These are phyloP conservation scores for Aphidius gifuensis DNA, from an alignment of 1,140 invertebrate species.

Conservation along the genomic window DNA sequence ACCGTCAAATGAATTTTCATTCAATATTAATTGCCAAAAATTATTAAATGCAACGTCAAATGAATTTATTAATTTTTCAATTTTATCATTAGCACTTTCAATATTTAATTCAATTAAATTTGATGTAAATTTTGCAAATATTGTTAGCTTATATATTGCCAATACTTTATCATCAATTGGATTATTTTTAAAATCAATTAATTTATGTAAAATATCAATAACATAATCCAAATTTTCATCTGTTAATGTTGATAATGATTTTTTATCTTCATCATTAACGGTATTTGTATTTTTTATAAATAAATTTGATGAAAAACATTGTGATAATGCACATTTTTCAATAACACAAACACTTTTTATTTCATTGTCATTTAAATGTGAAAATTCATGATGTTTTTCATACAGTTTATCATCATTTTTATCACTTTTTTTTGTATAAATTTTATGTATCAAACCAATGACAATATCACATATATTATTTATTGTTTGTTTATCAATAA, in stretches of 20 bases:
- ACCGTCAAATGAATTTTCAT: slow-evolving; percentile 23
- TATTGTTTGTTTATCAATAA: slow-evolving; percentile 6
- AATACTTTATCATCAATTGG: slow-evolving; percentile 21
- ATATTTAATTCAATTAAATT: slow-evolving; percentile 33
- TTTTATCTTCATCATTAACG: not conserved
- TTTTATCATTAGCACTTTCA: not conserved
- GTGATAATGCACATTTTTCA: slow-evolving; percentile 30
- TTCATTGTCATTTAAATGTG: slow-evolving; percentile 6
- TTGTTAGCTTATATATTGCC: slow-evolving; percentile 30
- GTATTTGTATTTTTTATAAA: not conserved
- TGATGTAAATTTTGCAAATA: slow-evolving; percentile 32
- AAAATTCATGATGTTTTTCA: not conserved
- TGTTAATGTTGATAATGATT: slow-evolving; percentile 8
- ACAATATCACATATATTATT: slow-evolving; percentile 34
- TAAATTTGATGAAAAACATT: slow-evolving; percentile 25
- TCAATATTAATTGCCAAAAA: slow-evolving; percentile 5
- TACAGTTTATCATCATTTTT: not conserved
- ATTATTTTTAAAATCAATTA: slow-evolving; percentile 14
- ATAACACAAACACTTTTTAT: slow-evolving; percentile 25
- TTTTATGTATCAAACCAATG: slow-evolving; percentile 38
- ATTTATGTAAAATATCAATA: slow-evolving; percentile 25
- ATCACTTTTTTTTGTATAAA: slow-evolving; percentile 30
- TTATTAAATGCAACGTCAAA: not conserved
- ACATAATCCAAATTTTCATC: slow-evolving; percentile 27
- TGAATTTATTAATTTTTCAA: slow-evolving; percentile 2